Evolutionary conservation across 2,797 vertebrate genomes (phyloP), one percentile per base, ranked within the genome.

Genomic region (Erethizon dorsatum): DNA sequence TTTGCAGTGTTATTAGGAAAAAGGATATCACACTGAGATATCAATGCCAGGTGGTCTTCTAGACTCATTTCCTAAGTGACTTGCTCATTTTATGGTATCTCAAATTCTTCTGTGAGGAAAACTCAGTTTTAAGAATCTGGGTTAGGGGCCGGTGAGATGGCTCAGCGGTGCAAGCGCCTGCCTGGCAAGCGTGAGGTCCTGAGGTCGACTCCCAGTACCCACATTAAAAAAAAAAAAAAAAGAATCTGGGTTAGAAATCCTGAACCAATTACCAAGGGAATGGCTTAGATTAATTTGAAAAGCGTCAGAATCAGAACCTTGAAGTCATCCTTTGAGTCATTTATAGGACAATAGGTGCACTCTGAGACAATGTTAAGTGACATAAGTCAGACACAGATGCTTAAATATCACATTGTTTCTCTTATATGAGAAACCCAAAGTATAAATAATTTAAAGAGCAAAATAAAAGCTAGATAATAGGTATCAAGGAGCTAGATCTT

Each of bases 91-190:
- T 52, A 54, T 45, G 50, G 15, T 12, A 71, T 73, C 67, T 88
- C 89, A 63, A 59, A 93, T 90, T 84, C 41, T 79, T 50, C 33
- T 63, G 56, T 71, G 9, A 2, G 67, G 47, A 77, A 96, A 96
- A 80, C 57, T 79, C 69, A 77, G 5, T 28, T 71, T 56, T 69
- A 91, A 88, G 31, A 91, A 52, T 57, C 88, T 26, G 67, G 84
- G 18, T n/a, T 89, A 75, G 54, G 37, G 37, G 37, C 37, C 37
- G 37, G 37, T 41, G 37, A 41, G 37, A 41, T 41, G 37, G 37
- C 37, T 41, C 37, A 41, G 37, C 37, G 37, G 37, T 41, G 37
- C 37, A 41, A 41, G 37, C 37, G 37, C 37, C 37, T 41, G 37
- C 37, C 37, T 41, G 37, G 37, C 37, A 41, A 41, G 37, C 37